These are phyloP conservation scores for Xenentodon cancila DNA, from an alignment of 2,797 vertebrate species.

Conservation along the genomic window DNA sequence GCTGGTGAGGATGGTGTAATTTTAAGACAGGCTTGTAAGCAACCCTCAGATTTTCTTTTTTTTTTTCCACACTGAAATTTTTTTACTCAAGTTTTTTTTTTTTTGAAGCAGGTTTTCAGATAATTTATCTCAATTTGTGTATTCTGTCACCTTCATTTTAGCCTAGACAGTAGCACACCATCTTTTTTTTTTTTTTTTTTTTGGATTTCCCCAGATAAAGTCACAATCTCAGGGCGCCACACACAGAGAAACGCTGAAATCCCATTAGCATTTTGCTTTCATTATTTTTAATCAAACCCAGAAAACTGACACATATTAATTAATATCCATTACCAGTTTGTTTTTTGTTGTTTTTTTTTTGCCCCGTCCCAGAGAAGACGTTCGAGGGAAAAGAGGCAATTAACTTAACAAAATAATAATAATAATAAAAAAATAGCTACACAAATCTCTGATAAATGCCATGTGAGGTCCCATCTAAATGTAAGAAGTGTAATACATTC, in stretches of 20 bases:
- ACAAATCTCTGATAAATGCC: constrained; percentile 86
- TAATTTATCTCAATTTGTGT: constrained; percentile 61
- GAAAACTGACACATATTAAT: constrained; percentile 86
- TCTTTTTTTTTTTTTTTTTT: constrained; percentile 48
- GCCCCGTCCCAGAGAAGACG: constrained; percentile 73
- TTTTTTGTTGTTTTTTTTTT: constrained; percentile 28
- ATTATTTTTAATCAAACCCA: constrained; percentile 86
- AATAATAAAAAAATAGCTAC: constrained; percentile 81
- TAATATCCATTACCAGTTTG: constrained; percentile 84
- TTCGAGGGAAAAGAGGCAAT: constrained; percentile 81
- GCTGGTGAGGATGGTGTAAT: constrained; percentile 25
- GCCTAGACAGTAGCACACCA: constrained; percentile 47
- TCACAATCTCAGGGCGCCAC: constrained; percentile 78
- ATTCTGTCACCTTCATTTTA: constrained; percentile 63
- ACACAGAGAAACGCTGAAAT: constrained; percentile 78
- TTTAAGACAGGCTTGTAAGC: not conserved
- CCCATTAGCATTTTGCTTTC: constrained; percentile 83
- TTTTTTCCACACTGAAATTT: constrained; percentile 8
- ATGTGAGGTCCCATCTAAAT: constrained; percentile 81
- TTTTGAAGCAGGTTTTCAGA: constrained; percentile 44
- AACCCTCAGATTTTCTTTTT: not conserved
- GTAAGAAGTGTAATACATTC: constrained; percentile 85
- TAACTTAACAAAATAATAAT: constrained; percentile 86
- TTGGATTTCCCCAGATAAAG: constrained; percentile 78
- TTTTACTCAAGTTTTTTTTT: constrained; percentile 36